Evolutionary conservation across 2,113 vertebrate species (phyloP), one percentile per base, ranked within the genome.

Genomic region (Rhipidura dahli): DNA sequence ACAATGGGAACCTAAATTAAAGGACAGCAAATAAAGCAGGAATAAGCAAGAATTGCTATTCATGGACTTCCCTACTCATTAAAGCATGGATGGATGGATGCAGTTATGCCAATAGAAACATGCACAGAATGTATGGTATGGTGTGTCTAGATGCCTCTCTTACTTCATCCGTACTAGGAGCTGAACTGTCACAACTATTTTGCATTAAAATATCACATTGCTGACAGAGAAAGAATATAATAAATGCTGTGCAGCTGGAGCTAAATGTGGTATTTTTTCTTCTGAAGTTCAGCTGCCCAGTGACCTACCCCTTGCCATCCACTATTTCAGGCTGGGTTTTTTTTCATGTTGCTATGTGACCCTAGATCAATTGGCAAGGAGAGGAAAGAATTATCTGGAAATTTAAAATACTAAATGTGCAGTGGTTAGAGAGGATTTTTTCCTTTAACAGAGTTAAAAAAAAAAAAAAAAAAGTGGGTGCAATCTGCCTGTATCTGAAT

Each of bases 401-500:
- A 91, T 83, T 78, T 92, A 66, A 90, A 96, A 91, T 88, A 87
- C 59, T 88, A 90, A 77, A 90, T 70, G 50, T 93, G 85, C 85
- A 91, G 75, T 66, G 42, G 82, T 88, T 95, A 71, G 39, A 90
- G 79, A 54, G 20, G 50, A 90, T 63, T 76, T 96, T 81, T 95
- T 85, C 30, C 56, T 83, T 47, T 28, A 93, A 70, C 51, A 86
- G 61, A 71, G 57, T 80, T 45, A 2, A 19, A 79, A 75, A 87
- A 72, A 61, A 57, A 76, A 2, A 19, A 79, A 75, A 87, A 72
- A 61, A 57, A 76, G 23, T 17, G n/a, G 24, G 17, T 44, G 35
- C 84, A 95, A 93, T 96, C 87, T 96, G 95, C 50, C 71, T 83
- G 59, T 39, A 83, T 93, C 75, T 85, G 66, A 96, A 87, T 93